Base-by-base conservation (phyloP, 2,888 invertebrate genomes). In the Drosophila kanekoi region DNA sequence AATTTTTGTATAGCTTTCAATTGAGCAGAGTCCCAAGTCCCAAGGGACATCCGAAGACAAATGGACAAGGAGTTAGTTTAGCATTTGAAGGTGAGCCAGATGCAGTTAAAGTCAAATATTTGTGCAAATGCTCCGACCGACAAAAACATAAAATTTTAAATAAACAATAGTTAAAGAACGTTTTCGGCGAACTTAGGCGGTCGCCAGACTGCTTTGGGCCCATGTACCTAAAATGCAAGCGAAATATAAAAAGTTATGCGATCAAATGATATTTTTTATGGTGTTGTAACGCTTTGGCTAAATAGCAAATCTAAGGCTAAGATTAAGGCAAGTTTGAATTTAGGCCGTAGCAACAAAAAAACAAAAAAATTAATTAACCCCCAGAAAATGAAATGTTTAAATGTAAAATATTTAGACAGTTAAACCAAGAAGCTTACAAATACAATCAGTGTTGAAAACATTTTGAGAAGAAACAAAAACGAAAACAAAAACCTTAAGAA, bases 391-490 rank as follows among this genome's bases (percentile, higher is more conserved):
- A 87, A 87, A 89, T 78, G 88, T 89, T 89, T 86, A 88, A 86
- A 82, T 89, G 87, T 89, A 86, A 89, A 86, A 86, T 86, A 88
- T 89, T 86, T 86, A 86, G 86, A 87, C 89, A 89, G 79, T 84
- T 85, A 87, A 91, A 87, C 91, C 91, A 90, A 91, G 91, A 91
- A 91, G 91, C 91, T 91, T 91, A 91, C 81, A 81, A 89, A 90
- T 89, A 91, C 91, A 91, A 91, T 91, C 91, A 91, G 81, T 90
- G 90, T 91, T 91, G 69, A 88, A 88, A 90, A 90, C 87, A 87
- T 88, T 86, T 81, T 69, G 77, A 79, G 74, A 75, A 84, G 54
- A 64, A 44, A 10, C 20, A 8, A n/a, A n/a, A 54, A 20, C 33
- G n/a, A 23, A 59, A 67, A 68, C n/a, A 43, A 49, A 28, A 53